A percentile compares a stretch with the other conserved stretches of the same genome.
Evolutionary conservation across 2,888 invertebrate genomes (phyloP).

Genomic region (Geotrupes spiniger): DNA sequence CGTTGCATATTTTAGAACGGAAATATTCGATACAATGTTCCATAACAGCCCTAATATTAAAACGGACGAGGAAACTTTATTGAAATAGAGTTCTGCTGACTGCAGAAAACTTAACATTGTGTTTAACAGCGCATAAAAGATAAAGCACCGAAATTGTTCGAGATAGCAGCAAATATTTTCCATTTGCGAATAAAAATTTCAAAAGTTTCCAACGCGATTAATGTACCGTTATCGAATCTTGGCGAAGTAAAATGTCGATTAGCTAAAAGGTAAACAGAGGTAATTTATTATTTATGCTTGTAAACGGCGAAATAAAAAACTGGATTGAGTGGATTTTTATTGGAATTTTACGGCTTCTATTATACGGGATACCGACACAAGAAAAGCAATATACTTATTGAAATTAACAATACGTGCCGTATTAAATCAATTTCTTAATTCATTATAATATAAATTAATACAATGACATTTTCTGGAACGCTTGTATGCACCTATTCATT

Average conservation of each 20-base stretch:
- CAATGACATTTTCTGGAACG: conserved; percentile 5
- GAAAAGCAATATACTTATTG: conserved; percentile 26
- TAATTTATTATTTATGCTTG: conserved; percentile 15
- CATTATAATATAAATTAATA: conserved; percentile 16
- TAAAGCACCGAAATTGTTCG: conserved; percentile 36
- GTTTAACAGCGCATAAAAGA: conserved; percentile 40
- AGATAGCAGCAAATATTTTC: conserved; percentile 40
- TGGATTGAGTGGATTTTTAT: no score
- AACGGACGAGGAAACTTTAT: conserved; percentile 41
- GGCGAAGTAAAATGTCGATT: no score
- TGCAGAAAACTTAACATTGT: conserved; percentile 36
- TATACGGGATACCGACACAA: conserved; percentile 14
- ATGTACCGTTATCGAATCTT: no score
- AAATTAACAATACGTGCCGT: conserved; percentile 23
- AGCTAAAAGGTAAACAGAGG: no score
- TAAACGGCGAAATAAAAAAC: conserved; percentile 14
- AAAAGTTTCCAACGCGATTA: no score
- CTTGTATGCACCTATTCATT: no score
- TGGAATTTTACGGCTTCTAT: no score
- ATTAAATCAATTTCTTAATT: conserved; percentile 25
- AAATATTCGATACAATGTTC: conserved; percentile 13
- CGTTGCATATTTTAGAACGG: conserved; percentile 5
- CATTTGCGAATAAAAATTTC: conserved; percentile 14
- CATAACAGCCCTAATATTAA: conserved; percentile 35
- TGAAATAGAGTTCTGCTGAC: conserved; percentile 42